Conservation (phyloP, 1,140 invertebrate genomes). For the Platorchestia sp. region DNA sequence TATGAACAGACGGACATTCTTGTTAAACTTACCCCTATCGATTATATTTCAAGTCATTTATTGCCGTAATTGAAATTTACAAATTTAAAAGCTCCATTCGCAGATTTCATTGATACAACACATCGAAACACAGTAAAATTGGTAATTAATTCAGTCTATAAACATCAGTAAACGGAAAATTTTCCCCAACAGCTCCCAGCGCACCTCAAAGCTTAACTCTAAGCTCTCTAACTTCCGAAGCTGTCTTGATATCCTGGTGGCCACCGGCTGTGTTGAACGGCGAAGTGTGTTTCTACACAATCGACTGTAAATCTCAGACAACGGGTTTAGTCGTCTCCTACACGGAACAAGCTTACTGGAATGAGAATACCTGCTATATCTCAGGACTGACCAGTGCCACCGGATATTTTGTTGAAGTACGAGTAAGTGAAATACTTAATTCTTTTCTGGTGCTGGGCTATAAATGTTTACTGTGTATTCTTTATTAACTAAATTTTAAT, state of each 20-base stretch:
- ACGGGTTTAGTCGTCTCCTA: not conserved
- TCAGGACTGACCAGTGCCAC: not conserved
- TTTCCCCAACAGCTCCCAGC: not conserved
- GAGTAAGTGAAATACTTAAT: not conserved
- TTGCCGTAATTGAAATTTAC: too few species aligned
- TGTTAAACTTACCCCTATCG: too few species aligned
- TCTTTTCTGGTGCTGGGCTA: not conserved
- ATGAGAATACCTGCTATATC: not conserved
- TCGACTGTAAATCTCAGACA: not conserved
- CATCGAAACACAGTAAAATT: not conserved
- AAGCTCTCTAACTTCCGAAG: not conserved
- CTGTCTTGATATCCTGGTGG: not conserved
- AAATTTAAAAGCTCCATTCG: too few species aligned
- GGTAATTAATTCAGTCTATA: not conserved
- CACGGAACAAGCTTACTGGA: too few species aligned
- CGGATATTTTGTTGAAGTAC: not conserved
- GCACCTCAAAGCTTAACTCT: not conserved
- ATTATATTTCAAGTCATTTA: too few species aligned
- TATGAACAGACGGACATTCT: too few species aligned
- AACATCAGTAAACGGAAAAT: not conserved
- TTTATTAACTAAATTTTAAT: not conserved
- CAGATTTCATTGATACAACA: too few species aligned
- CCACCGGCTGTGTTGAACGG: not conserved
- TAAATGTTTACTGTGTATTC: not conserved
- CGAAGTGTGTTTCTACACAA: not conserved